Evolutionary conservation across 2,797 vertebrate species (phyloP).

Genomic region (Neomorphus geoffroyi): DNA sequence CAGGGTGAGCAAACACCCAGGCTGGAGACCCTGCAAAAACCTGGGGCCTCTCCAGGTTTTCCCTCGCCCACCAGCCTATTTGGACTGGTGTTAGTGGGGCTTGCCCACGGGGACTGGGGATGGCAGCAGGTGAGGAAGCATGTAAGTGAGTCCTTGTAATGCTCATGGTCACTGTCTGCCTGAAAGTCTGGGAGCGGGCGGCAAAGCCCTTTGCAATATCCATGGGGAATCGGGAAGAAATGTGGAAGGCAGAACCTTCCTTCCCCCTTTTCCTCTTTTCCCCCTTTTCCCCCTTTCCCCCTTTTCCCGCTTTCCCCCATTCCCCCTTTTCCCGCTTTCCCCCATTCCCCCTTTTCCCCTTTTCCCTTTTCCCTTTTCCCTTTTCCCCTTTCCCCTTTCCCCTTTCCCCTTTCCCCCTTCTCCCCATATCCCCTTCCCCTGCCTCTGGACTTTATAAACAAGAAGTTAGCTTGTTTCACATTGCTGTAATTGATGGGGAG

Average conservation of each 20-base stretch:
- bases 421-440: not conserved
- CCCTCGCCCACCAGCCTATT: not conserved
- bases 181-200: not conserved
- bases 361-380: too few relatives aligned
- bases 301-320: too few relatives aligned
- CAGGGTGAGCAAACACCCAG: not conserved
- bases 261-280: too few relatives aligned
- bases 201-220: not conserved
- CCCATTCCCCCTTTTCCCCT: not conserved
- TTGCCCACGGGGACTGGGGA: not conserved
- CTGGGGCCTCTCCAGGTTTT: fast-evolving
- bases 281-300: too few relatives aligned
- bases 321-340: too few relatives aligned
- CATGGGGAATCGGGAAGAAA: too few relatives aligned
- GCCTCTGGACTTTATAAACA: too few relatives aligned
- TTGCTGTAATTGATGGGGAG: not conserved
- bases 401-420: too few relatives aligned
- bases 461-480: not conserved
- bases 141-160: fast-evolving
- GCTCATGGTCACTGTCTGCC: fast-evolving
- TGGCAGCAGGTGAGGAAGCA: not conserved
- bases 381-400: too few relatives aligned
- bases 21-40: not conserved
- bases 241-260: not conserved
- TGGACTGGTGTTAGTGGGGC: not conserved